phyloP scores from a whole-genome alignment of 2,113 vertebrate species.

The Oostethus manadensis region DNA sequence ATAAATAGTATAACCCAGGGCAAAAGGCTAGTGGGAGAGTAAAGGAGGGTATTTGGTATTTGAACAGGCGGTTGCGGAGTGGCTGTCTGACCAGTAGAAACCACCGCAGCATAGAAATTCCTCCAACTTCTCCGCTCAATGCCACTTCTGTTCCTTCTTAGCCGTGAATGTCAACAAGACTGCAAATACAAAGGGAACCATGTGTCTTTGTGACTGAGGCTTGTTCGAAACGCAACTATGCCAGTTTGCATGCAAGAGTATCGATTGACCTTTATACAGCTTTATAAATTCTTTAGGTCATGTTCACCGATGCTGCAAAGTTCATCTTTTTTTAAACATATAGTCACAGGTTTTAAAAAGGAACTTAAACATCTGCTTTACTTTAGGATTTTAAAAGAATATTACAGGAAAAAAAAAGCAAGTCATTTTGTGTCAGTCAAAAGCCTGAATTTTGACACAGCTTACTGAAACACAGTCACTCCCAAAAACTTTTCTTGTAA shows the following conservation, averaged over 20 bases:
- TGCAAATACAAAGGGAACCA: constrained; percentile 61
- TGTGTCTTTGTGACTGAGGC: constrained; percentile 47
- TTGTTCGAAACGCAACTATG: constrained; percentile 41
- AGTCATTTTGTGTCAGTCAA: too few species aligned
- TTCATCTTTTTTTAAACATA: background rate
- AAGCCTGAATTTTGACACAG: too few species aligned
- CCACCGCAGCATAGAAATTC: constrained; percentile 63
- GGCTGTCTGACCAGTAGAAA: constrained; percentile 33
- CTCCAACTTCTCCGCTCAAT: constrained; percentile 64
- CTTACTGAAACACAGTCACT: too few species aligned
- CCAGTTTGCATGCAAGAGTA: constrained; percentile 19
- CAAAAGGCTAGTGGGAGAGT: constrained; percentile 34
- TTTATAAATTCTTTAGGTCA: too few species aligned
- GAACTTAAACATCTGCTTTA: too few species aligned
- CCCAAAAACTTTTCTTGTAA: too few species aligned
- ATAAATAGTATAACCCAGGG: constrained; percentile 24
- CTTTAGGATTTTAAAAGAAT: too few species aligned
- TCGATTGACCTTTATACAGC: constrained; percentile 14
- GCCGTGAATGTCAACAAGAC: constrained; percentile 48
- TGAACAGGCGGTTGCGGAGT: constrained; percentile 43
- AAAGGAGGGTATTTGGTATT: constrained; percentile 51
- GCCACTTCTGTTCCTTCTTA: constrained; percentile 65
- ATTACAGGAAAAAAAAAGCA: too few species aligned
- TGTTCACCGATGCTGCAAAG: constrained; percentile 1
- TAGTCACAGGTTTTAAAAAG: too few species aligned